Evolutionary conservation across 2,888 invertebrate species (phyloP).

Genomic region (Uloborus plumipes): DNA sequence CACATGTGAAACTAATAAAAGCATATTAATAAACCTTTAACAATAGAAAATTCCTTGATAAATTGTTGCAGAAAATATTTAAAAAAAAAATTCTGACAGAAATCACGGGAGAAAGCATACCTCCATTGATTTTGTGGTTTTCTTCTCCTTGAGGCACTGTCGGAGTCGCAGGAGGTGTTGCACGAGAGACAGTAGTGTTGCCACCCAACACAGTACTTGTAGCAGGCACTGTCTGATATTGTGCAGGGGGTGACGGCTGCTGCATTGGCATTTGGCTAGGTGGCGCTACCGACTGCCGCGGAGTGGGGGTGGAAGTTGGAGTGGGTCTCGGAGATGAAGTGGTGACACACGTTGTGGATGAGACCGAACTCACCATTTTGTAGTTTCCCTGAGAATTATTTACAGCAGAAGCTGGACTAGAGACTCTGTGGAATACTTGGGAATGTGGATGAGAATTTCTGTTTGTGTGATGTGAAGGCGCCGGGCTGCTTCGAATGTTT

Average conservation of each 20-base stretch:
- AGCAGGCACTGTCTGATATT: neutral
- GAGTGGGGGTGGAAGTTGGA: conserved; percentile 42
- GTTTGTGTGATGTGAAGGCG: conserved; percentile 27
- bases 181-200: conserved; percentile 16
- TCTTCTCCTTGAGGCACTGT: conserved; percentile 40
- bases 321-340: conserved; percentile 40
- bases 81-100: neutral
- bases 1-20: too few relatives aligned
- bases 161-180: conserved; percentile 31
- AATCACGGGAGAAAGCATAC: conserved; percentile 3
- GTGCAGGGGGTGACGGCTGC: conserved; percentile 17
- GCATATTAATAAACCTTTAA: too few relatives aligned
- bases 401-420: conserved; percentile 44
- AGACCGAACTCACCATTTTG: conserved; percentile 35
- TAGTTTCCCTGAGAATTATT: conserved; percentile 47
- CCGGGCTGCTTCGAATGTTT: conserved; percentile 38
- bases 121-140: conserved; percentile 53
- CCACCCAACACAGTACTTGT: conserved; percentile 5
- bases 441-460: conserved; percentile 47
- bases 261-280: conserved; percentile 24
- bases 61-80: too few relatives aligned
- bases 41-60: too few relatives aligned
- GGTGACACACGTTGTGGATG: conserved; percentile 26
- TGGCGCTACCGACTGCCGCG: conserved; percentile 23
- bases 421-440: conserved; percentile 41